These are phyloP conservation scores for Bubalus kerabau DNA, from an alignment of 2,113 vertebrate genomes.

Conservation along the genomic window DNA sequence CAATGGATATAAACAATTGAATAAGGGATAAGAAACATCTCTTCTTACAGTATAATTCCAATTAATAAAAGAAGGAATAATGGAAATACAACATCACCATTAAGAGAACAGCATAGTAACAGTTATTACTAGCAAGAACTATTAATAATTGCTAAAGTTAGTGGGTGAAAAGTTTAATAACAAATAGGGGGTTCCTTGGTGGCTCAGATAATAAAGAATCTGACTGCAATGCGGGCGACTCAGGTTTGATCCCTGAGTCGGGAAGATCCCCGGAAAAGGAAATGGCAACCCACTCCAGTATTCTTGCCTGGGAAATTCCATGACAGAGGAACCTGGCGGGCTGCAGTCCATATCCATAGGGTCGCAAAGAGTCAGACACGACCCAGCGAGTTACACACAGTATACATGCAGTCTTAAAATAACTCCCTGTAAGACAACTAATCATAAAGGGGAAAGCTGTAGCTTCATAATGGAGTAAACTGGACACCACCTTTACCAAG, in stretches of 20 bases:
- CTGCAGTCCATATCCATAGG: background rate
- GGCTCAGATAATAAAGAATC: background rate
- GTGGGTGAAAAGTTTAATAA: background rate
- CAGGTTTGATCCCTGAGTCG: background rate
- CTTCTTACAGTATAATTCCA: background rate
- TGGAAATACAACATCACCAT: background rate
- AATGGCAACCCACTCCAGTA: background rate
- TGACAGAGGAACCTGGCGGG: background rate
- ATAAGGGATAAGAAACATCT: background rate
- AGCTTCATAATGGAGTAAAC: background rate
- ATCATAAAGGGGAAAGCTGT: background rate
- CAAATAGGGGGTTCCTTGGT: background rate
- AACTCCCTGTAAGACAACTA: background rate
- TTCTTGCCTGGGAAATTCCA: background rate
- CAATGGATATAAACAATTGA: background rate
- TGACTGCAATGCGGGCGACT: background rate
- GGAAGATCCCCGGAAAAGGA: background rate
- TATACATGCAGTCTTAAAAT: background rate
- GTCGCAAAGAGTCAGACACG: accelerated
- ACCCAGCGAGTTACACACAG: background rate
- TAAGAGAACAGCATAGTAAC: background rate
- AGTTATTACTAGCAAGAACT: background rate
- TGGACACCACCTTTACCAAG: background rate
- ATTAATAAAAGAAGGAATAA: background rate
- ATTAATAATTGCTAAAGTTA: background rate